Base-by-base conservation (phyloP, 2,888 invertebrate species). In the Trissonchulus sp. region DNA sequence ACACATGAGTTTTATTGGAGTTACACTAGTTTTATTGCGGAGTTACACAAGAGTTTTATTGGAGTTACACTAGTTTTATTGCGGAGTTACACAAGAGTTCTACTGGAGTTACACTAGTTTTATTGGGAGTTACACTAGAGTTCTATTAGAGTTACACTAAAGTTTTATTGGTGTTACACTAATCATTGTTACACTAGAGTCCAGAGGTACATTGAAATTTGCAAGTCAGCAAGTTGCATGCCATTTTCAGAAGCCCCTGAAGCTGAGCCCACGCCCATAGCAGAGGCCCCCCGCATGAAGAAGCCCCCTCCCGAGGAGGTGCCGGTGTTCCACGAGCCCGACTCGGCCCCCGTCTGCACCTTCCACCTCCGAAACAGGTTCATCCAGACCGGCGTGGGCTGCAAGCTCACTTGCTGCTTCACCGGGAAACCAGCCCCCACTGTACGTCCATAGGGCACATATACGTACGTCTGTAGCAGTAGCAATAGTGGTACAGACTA, bases 301-400 rank as follows among this genome's bases (percentile, higher is more conserved):
- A 8, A 23, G 23, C 8, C 48, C 48, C 8, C 48, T 48, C 23
- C 48, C 8, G 8, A 8, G 8, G 48, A 48, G 23, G 91, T 91
- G 77, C 91, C 92, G 88, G 94, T 94, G 92, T 91, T 93, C 87
- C 94, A 95, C 86, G 92, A 92, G 82, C 91, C 91, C 85, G 94
- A 94, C 87, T 91, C 92, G 82, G 93, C 93, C 78, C 99, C 99
- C 77, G 91, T 90, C 84, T 99, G 99, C 89, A 95, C 96, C 84
- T 99, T 99, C 93, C 91, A 94, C 83, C 90, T 99, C 81, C 91
- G 99, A 86, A 97, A 98, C 84, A 93, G 99, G 85, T 93, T 98
- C 82, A 98, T 99, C 90, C 99, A 99, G 88, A 90, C 89, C 83
- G 91, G 95, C 79, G 84, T 87, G 76, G 95, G 94, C 76, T 97